These are phyloP conservation scores for Australoheros scitulus DNA, from an alignment of 2,113 vertebrate genomes.

Conservation along the genomic window DNA sequence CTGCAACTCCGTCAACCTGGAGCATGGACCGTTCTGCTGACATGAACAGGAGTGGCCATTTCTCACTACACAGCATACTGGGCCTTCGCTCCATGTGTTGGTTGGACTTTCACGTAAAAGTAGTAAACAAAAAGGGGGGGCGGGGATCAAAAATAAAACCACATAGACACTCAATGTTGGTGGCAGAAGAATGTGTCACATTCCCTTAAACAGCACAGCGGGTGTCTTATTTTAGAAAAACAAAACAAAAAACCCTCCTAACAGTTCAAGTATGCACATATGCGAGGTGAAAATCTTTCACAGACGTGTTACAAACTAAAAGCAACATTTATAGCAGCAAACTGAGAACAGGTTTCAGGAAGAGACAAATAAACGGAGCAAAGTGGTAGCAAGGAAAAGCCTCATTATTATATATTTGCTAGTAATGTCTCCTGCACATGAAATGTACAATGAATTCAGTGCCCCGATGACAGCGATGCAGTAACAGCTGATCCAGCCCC, in stretches of 20 bases:
- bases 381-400: slow-evolving; percentile 43
- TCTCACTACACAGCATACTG: slow-evolving; percentile 27
- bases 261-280: slow-evolving; percentile 66
- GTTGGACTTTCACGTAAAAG: slow-evolving; percentile 34
- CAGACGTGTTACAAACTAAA: slow-evolving; percentile 59
- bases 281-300: slow-evolving; percentile 48
- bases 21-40: slow-evolving; percentile 16
- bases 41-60: slow-evolving; percentile 4
- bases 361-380: slow-evolving; percentile 39
- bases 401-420: slow-evolving; percentile 46
- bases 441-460: slow-evolving; percentile 49
- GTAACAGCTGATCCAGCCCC: slow-evolving; percentile 23
- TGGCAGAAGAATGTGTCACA: slow-evolving; percentile 19
- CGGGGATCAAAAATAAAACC: background rate
- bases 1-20: slow-evolving; percentile 29
- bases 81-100: slow-evolving; percentile 35
- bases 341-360: slow-evolving; percentile 61
- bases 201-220: slow-evolving; percentile 17
- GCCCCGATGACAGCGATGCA: background rate
- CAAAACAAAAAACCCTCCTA: slow-evolving; percentile 29
- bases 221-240: slow-evolving; percentile 23
- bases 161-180: slow-evolving; percentile 18
- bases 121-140: slow-evolving; percentile 9
- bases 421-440: slow-evolving; percentile 36
- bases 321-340: slow-evolving; percentile 77